Evolutionary conservation across 2,113 vertebrate species (phyloP).

Genomic region (Bos taurus): DNA sequence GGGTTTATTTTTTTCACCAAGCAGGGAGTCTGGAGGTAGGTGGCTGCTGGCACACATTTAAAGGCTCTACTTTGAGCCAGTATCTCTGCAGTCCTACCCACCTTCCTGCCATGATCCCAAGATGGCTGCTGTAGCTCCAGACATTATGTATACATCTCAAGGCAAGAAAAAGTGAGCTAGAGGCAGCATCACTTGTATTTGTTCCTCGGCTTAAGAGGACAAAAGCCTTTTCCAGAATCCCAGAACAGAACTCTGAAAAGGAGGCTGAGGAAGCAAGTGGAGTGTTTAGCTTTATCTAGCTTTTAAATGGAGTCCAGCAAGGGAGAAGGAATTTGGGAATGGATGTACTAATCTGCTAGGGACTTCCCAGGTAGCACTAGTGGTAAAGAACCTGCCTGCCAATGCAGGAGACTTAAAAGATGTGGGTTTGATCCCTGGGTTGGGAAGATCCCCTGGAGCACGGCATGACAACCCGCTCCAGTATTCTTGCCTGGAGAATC

Average conservation of each 20-base stretch:
- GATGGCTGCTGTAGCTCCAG: neutral
- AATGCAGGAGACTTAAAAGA: neutral
- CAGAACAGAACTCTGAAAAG: neutral
- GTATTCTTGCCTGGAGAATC: neutral
- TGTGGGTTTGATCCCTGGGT: neutral
- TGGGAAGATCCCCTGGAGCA: neutral
- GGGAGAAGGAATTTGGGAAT: conserved; percentile 4
- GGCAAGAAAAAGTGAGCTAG: neutral
- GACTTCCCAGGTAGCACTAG: neutral
- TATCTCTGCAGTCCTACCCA: neutral
- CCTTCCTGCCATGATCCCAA: neutral
- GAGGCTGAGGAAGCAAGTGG: neutral
- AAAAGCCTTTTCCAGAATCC: conserved; percentile 11
- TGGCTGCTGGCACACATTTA: neutral
- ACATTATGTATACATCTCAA: neutral
- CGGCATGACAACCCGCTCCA: neutral
- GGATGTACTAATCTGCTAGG: neutral
- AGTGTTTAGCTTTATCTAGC: neutral
- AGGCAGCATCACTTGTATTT: neutral
- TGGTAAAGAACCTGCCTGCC: neutral
- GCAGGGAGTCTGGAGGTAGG: neutral
- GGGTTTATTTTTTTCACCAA: neutral
- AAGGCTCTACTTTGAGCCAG: neutral
- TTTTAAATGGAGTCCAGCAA: neutral
- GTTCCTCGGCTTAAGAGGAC: neutral